A percentile compares a stretch with the other conserved stretches of the same genome.
phyloP scores from a whole-genome alignment of 1,140 invertebrate genomes.

The Bombyx mori region DNA sequence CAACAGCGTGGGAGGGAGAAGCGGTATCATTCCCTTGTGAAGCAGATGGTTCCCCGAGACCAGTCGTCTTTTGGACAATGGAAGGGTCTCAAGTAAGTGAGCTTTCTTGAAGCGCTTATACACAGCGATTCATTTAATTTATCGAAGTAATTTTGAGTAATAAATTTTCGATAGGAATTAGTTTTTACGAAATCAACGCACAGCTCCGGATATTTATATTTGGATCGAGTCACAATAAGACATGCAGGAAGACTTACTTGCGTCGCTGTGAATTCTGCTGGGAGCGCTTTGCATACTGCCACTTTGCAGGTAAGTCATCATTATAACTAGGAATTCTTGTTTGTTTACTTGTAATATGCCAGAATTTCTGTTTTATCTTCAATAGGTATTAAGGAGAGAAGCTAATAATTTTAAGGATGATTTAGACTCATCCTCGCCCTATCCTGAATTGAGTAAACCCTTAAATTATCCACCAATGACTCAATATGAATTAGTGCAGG shows the following conservation, averaged over 20 bases:
- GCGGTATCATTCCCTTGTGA: conserved; percentile 89
- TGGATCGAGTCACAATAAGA: conserved; percentile 45
- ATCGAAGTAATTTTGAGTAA: background rate
- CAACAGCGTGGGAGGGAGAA: conserved; percentile 84
- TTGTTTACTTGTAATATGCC: background rate
- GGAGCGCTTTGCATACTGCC: conserved; percentile 56
- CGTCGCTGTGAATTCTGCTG: conserved; percentile 58
- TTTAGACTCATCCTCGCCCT: conserved; percentile 46
- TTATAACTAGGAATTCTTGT: background rate
- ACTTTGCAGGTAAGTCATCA: conserved; percentile 42
- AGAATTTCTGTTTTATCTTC: conserved; percentile 5
- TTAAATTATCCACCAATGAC: conserved; percentile 80
- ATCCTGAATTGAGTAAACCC: conserved; percentile 53
- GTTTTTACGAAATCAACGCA: conserved; percentile 54
- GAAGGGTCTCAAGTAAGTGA: conserved; percentile 73
- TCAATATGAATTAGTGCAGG: conserved; percentile 85
- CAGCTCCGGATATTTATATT: conserved; percentile 46
- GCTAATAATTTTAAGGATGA: conserved; percentile 58
- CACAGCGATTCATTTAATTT: too few species aligned
- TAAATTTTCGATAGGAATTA: conserved; percentile 32
- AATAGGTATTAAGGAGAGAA: conserved; percentile 57
- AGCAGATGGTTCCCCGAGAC: conserved; percentile 91
- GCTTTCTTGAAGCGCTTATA: background rate
- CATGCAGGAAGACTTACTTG: conserved; percentile 59
- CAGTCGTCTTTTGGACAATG: conserved; percentile 90